These are phyloP conservation scores for Rhabdomys dilectus DNA, from an alignment of 2,113 vertebrate genomes.

Conservation along the genomic window DNA sequence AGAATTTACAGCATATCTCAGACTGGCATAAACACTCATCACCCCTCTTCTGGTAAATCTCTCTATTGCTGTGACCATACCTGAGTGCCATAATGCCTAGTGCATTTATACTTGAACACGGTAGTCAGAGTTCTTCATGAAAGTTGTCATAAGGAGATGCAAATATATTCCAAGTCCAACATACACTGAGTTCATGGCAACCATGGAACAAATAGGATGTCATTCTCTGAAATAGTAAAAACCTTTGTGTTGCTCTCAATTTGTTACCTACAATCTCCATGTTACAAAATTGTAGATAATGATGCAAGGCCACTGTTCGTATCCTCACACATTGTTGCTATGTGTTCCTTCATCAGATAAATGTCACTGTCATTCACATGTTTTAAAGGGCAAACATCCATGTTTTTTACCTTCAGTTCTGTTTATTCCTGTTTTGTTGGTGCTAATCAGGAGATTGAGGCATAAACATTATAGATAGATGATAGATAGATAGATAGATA, in stretches of 20 bases:
- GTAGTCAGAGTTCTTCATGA: background rate
- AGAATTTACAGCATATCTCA: background rate
- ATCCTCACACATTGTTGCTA: background rate
- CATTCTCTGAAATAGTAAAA: no score
- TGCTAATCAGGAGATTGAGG: no score
- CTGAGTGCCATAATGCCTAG: background rate
- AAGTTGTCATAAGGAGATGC: background rate
- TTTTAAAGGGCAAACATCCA: background rate
- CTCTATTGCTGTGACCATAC: background rate
- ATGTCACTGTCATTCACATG: background rate
- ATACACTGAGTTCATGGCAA: background rate
- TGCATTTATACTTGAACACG: background rate
- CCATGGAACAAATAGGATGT: no score
- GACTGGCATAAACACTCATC: background rate
- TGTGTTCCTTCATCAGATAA: background rate
- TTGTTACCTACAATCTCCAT: no score
- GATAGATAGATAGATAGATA: no score
- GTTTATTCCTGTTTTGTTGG: background rate
- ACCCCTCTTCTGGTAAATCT: background rate
- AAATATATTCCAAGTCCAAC: no score
- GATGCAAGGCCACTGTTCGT: background rate
- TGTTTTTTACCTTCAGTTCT: background rate
- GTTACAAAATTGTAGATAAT: background rate
- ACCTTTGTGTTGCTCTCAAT: background rate
- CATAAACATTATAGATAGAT: background rate